phyloP scores from a whole-genome alignment of 2,113 vertebrate genomes.

The Telmatochromis sp. region DNA sequence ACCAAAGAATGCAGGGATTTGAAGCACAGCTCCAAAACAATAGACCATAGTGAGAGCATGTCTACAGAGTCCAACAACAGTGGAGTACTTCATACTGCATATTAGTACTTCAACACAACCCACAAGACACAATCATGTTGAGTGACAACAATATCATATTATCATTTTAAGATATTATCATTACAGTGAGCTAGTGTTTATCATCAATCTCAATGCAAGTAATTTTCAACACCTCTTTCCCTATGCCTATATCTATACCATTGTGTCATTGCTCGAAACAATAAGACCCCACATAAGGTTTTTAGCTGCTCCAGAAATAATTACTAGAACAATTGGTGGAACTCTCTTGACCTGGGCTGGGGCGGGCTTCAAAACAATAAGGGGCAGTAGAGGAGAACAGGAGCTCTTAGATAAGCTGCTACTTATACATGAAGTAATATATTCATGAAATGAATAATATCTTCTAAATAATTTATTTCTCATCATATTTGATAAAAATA shows the following conservation, averaged over 20 bases:
- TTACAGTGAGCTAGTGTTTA: background rate
- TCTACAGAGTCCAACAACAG: background rate
- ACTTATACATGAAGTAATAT: background rate
- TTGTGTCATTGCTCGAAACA: background rate
- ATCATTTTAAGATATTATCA: background rate
- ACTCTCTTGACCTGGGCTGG: slow-evolving; percentile 12
- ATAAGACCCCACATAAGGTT: background rate
- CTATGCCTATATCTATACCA: background rate
- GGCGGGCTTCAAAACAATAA: slow-evolving; percentile 27
- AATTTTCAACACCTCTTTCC: background rate
- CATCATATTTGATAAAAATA: background rate
- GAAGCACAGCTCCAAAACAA: background rate
- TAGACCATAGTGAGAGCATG: background rate
- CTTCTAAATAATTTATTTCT: background rate
- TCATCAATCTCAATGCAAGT: background rate
- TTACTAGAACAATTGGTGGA: slow-evolving; percentile 57
- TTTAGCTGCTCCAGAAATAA: background rate
- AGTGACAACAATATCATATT: background rate
- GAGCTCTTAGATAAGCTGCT: background rate
- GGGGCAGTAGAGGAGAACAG: background rate
- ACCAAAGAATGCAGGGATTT: background rate
- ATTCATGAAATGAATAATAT: background rate
- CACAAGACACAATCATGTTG: background rate
- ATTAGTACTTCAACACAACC: background rate
- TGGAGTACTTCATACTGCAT: background rate